Conservation (phyloP, 2,113 vertebrate species). For the Marcusenius ussheri region DNA sequence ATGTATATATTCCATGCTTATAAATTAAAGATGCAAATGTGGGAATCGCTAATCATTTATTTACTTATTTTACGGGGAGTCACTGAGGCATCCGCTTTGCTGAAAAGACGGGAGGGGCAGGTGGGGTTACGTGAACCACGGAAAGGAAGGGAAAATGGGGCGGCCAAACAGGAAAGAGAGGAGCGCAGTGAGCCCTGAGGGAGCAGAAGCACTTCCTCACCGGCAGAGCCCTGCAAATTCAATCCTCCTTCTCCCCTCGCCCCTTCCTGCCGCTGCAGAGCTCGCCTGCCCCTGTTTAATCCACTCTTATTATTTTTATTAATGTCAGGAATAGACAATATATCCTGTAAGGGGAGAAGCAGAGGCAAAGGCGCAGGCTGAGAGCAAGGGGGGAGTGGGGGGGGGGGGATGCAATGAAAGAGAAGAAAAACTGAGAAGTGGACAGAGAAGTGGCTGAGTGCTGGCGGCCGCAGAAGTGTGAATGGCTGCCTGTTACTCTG, state of each 20-base stretch:
- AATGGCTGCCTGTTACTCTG: conserved; percentile 24
- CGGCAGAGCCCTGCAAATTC: conserved; percentile 21
- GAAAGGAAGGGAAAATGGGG: conserved; percentile 2
- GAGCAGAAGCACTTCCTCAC: conserved; percentile 18
- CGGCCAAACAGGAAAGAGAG: conserved; percentile 14
- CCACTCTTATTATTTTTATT: conserved; percentile 23
- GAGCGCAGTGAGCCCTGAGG: conserved; percentile 5
- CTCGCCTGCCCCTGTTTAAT: conserved; percentile 13
- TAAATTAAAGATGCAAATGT: background rate
- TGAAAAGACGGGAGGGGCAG: background rate
- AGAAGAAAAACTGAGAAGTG: conserved; percentile 57
- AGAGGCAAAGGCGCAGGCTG: conserved; percentile 54
- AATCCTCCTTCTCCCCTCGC: conserved; percentile 15
- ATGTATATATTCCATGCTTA: background rate
- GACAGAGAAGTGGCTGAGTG: background rate
- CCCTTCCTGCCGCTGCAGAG: conserved; percentile 15
- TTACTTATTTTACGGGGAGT: background rate
- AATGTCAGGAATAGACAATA: conserved; percentile 34
- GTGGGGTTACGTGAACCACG: background rate
- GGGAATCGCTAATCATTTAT: background rate
- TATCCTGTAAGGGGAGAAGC: conserved; percentile 76
- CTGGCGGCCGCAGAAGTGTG: conserved; percentile 6
- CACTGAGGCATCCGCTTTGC: background rate
- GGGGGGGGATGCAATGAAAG: conserved; percentile 60
- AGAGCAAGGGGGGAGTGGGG: conserved; percentile 53